These are phyloP conservation scores for Syrphus vitripennis DNA, from an alignment of 2,888 invertebrate genomes.

Conservation along the genomic window DNA sequence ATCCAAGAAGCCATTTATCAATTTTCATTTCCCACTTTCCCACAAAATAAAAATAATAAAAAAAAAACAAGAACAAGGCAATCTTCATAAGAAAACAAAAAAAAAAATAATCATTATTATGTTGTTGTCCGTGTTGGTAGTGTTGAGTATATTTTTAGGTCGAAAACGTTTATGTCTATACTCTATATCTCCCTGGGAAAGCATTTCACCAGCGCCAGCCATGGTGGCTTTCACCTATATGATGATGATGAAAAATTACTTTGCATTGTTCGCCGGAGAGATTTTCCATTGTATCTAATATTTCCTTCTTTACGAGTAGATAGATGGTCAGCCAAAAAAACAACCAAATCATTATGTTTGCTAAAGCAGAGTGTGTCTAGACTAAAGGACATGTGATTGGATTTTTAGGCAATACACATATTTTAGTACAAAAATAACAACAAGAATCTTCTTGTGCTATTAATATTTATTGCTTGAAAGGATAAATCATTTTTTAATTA, in stretches of 20 bases:
- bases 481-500: conserved; percentile 69
- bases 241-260: conserved; percentile 70
- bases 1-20: conserved; percentile 60
- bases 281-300: conserved; percentile 49
- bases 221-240: conserved; percentile 62
- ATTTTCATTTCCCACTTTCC: conserved; percentile 36
- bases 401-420: neutral
- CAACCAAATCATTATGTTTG: conserved; percentile 58
- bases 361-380: conserved; percentile 38
- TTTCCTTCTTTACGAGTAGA: conserved; percentile 21
- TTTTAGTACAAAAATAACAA: no score
- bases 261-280: conserved; percentile 46
- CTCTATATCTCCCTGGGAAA: conserved; percentile 1
- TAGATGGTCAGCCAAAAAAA: conserved; percentile 13
- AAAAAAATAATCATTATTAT: conserved; percentile 36
- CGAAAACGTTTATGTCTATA: neutral
- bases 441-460: conserved; percentile 28
- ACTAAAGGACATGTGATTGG: conserved; percentile 5
- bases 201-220: neutral
- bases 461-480: conserved; percentile 62
- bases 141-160: neutral
- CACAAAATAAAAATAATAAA: no score
- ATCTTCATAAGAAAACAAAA: conserved; percentile 1
- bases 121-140: conserved; percentile 7
- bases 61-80: conserved; percentile 33